Base-by-base conservation (phyloP, 2,113 vertebrate species). In the Fukomys damarensis region DNA sequence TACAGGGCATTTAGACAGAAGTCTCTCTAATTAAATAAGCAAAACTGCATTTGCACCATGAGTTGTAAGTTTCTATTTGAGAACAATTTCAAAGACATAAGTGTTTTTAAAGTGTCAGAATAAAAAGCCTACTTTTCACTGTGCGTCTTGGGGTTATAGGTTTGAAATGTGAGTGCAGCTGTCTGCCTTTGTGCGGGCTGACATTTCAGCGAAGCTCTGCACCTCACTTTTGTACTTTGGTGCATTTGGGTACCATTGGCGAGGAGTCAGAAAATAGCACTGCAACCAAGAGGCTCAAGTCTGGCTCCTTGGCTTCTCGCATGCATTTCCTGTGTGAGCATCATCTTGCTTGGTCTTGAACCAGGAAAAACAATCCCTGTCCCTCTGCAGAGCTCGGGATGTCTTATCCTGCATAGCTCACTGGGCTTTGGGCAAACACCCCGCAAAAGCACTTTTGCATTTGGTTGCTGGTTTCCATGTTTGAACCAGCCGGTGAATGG, bases 11-110 rank as follows among this genome's bases (percentile, higher is more conserved):
- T 32, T 43, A 66, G 81, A 92, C 54, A 81, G 24, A 92, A 83
- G 35, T 87, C 79, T 86, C 22, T 38, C 86, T 65, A 68, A 2
- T 82, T 81, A 74, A 91, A 35, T 91, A 95, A 90, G 72, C 49
- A 86, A 94, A 94, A 92, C 82, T 59, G 38, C 65, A 77, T 87
- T 26, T 81, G 30, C n/a, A 0, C 35, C 41, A 49, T 83, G 79
- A 66, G 74, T 86, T 74, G 97, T 92, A 90, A 91, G 61, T 3
- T 91, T 87, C 84, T 94, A 61, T 83, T 91, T 95, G 81, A 72
- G 79, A 91, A 91, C 58, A 65, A 87, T 96, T 85, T 95, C 89
- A 80, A 41, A 86, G 83, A 80, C 91, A 83, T 54, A 66, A 70
- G 14, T 89, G n/a, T 94, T 93, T 95, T 94, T 24, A 70, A 80